Base-by-base conservation (phyloP, 2,888 invertebrate genomes). In the Melanostoma mellinum region DNA sequence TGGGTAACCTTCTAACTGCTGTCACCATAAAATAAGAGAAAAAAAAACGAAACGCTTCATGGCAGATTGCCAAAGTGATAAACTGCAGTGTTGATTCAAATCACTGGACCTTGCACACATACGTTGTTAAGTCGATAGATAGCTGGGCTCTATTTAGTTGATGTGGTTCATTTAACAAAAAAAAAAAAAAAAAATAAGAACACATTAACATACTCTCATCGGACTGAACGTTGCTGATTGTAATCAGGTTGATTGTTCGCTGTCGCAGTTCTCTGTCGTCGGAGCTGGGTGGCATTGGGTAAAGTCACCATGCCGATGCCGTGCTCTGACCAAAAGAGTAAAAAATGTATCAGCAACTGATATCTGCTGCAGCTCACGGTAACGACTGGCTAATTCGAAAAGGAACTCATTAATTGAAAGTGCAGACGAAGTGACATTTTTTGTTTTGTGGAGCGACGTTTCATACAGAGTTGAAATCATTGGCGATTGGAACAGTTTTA, bases 391-490 rank as follows among this genome's bases (percentile, higher is more conserved):
- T 82, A 73, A 73, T 82, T 78, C 50, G 68, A 63, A 82, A 56
- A 82, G 81, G 72, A 78, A 78, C 78, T 73, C n/a, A 82, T 82
- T 82, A 69, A 82, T 82, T 82, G 56, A 78, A 68, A 63, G 40
- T 42, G 53, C 73, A 77, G 44, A 52, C 55, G 40, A 20, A 42
- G 44, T 52, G 56, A 52, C 40, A 30, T 10, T 53, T 36, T 61
- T 48, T 9, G 3, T 8, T 2, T 50, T 8, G 5, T 0, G 46
- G 1, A 63, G 50, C 32, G 48, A 36, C 63, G 38, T 55, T 73
- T 46, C 20, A 20, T 20, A 20, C 20, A 20, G 20, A 10, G 52
- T 53, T 55, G 56, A 1, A 53, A 53, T 53, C 53, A 53, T 3
- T 53, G n/a, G 53, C 35, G 32, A 53, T 53, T 53, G 3, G 36